phyloP scores from a whole-genome alignment of 2,797 vertebrate species.

The Sparus aurata region DNA sequence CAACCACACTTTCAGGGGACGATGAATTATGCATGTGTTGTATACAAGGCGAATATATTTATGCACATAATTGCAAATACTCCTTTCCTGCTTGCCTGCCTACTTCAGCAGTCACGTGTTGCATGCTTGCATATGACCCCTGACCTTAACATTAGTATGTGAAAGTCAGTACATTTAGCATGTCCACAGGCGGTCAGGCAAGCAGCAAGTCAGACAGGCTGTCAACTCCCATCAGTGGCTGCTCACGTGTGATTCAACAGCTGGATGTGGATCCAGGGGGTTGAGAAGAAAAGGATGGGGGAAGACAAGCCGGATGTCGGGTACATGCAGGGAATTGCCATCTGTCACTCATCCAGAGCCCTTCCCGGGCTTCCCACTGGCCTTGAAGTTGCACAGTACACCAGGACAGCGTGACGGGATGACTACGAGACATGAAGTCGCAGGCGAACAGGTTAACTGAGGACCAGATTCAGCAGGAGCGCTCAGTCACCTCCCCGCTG shows the following conservation, averaged over 20 bases:
- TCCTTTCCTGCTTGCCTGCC: constrained; percentile 11
- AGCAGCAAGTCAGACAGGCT: constrained; percentile 52
- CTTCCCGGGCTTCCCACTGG: constrained; percentile 27
- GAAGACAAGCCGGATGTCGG: constrained; percentile 35
- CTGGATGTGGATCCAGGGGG: constrained; percentile 54
- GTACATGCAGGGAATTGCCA: constrained; percentile 28
- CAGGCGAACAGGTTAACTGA: constrained; percentile 50
- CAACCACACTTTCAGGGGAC: background rate
- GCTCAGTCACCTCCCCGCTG: constrained; percentile 61
- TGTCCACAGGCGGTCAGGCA: constrained; percentile 55
- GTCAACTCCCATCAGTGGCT: constrained; percentile 74
- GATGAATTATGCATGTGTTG: background rate
- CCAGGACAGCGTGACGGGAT: constrained; percentile 5
- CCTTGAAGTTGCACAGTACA: constrained; percentile 5
- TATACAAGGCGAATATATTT: background rate
- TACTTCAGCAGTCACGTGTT: constrained; percentile 27
- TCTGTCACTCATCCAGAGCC: constrained; percentile 39
- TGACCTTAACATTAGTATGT: constrained; percentile 61
- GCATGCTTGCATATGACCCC: constrained; percentile 46
- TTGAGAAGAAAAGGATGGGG: constrained; percentile 22
- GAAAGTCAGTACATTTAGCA: constrained; percentile 63
- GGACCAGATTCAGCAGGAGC: constrained; percentile 31
- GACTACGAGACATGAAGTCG: constrained; percentile 39
- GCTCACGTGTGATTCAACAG: constrained; percentile 70
- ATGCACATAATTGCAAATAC: background rate